Conservation (phyloP, 2,113 vertebrate genomes). For the Passer domesticus region DNA sequence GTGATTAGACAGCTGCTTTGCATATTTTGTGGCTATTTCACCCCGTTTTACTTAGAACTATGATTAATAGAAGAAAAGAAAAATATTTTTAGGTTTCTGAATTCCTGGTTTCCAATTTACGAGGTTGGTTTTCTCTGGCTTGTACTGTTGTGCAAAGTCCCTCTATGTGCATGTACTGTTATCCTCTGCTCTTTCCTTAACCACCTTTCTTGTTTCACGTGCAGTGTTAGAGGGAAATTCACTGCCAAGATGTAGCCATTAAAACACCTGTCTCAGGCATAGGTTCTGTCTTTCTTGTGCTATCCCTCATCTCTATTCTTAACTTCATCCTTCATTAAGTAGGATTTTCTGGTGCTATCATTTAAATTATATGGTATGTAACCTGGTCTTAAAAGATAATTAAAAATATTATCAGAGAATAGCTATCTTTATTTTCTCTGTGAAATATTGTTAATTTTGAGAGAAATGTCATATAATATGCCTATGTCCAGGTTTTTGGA, state of each 20-base stretch:
- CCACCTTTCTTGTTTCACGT: neutral
- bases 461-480: neutral
- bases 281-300: neutral
- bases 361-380: neutral
- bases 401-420: neutral
- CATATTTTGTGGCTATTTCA: neutral
- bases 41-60: neutral
- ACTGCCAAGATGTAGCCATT: neutral
- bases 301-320: neutral
- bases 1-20: neutral
- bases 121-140: neutral
- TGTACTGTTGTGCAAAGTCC: neutral
- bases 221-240: neutral
- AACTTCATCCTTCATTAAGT: neutral
- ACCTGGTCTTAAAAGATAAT: neutral
- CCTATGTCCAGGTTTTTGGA: neutral
- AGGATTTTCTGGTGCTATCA: neutral
- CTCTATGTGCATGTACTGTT: neutral
- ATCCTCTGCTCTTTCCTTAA: neutral
- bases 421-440: neutral
- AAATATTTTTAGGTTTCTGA: neutral
- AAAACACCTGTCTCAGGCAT: neutral
- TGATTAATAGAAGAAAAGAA: neutral
- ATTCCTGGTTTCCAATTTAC: neutral
- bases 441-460: neutral